These are phyloP conservation scores for Leucoraja erinaceus DNA, from an alignment of 2,113 vertebrate species.

Conservation along the genomic window DNA sequence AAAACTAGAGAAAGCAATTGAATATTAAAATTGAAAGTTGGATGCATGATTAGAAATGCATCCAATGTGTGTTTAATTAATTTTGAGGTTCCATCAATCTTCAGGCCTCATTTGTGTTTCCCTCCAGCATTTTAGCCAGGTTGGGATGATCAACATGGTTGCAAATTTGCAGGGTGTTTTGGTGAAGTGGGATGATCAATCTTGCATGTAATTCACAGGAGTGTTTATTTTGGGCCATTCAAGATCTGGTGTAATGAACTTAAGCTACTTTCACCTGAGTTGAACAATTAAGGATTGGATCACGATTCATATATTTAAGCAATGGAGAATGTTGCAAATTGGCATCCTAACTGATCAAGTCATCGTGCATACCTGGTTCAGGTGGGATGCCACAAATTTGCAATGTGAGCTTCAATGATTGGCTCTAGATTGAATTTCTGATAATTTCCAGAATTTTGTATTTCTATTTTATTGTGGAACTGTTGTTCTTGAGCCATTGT, in stretches of 20 bases:
- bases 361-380: not conserved
- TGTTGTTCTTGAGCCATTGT: not conserved
- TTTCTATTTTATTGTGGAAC: too few species aligned
- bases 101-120: not conserved
- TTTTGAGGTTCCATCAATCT: not conserved
- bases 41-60: not conserved
- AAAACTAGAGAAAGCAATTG: too few species aligned
- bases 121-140: not conserved
- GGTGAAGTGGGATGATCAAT: not conserved
- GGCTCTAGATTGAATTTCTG: not conserved
- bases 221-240: not conserved
- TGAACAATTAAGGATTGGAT: not conserved
- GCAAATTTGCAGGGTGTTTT: not conserved
- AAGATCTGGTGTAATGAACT: not conserved
- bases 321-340: not conserved
- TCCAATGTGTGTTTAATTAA: not conserved
- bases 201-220: not conserved
- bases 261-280: not conserved
- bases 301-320: not conserved
- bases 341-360: not conserved
- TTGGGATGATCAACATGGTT: not conserved
- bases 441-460: not conserved
- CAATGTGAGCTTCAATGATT: not conserved
- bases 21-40: not conserved
- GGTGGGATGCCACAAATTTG: not conserved